Evolutionary conservation across 2,113 vertebrate genomes (phyloP), one percentile per base, ranked within the genome.

Genomic region (Philantomba maxwellii): DNA sequence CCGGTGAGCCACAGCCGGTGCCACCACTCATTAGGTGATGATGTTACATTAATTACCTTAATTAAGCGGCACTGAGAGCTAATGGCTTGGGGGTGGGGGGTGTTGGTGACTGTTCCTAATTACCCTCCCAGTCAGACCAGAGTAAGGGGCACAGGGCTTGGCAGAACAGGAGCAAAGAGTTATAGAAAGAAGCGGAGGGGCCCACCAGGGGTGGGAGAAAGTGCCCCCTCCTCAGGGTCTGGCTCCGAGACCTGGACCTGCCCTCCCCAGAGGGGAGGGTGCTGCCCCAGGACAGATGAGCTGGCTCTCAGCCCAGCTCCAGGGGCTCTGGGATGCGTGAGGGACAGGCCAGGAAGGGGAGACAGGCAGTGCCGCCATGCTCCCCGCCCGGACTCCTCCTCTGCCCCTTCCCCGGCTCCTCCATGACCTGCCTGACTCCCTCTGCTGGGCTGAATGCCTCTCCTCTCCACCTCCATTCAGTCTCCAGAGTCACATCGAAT

Each of bases 41-140:
- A 98, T 98, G 98, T 98, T 98, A 98, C 98, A 97, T 99, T 99
- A 98, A 99, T 97, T 98, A 98, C 96, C 86, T 96, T 98, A 98
- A 99, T 99, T 98, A 98, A 98, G 97, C 96, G 0, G 16, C 8
- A 93, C 97, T 89, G 97, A 90, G 57, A 0, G 55, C 95, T 95
- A 98, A 98, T 97, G 96, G 97, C 97, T 98, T 75, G 66, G 23
- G 84, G 33, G 43, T 62, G 80, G 36, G 15, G 43, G n/a, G 58
- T 92, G n/a, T 57, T 62, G 57, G 49, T 57, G 94, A 62, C 87
- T 97, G 88, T 92, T 98, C 87, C 94, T 98, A 98, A 98, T 98
- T 97, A 95, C 78, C 86, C 88, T 97, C 93, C 93, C 83, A 95
- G 96, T 94, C 81, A 97, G 92, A 94, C 91, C 78, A 55, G 86